Base-by-base conservation (phyloP, 1,140 invertebrate genomes). In the Drosophila pectinifera region DNA sequence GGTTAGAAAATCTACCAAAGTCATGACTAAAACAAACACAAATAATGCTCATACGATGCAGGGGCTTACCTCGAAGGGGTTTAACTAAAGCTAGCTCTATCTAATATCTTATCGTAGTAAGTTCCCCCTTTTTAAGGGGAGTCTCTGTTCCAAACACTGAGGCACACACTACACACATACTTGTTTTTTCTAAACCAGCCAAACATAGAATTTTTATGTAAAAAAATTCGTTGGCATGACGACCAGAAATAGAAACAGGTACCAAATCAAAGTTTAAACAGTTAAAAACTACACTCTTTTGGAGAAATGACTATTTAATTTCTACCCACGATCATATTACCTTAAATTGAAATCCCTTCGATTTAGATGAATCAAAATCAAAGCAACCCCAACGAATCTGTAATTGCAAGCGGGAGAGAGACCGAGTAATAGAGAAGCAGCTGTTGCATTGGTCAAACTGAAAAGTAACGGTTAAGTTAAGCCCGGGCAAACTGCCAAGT, bases 1-100 rank as follows among this genome's bases (percentile, higher is more conserved):
- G 83, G 83, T 88, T 88, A 88, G 84, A 88, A 88, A 88, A 88
- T 88, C 79, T 49, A 76, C 69, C 69, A 83, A 80, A 64, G 59
- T 78, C 75, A 85, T 82, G 82, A 88, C 74, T 82, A 65, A 78
- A 70, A 75, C 78, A 82, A 88, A 86, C 69, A 81, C 49, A 62
- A 76, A 61, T 42, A 62, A 62, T 57, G 64, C 67, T 41, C 42
- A 46, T 26, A 22, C 49, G 49, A 72, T 46, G 20, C 68, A 72
- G 65, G n/a, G 68, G 64, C 68, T 45, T 34, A 41, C 42, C 18
- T 42, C 14, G 5, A 14, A 26, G 68, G 67, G 49, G 8, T 7
- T 16, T 5, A 16, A 36, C 22, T n/a, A 26, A 5, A 11, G 0
- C 4, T 16, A n/a, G 10, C 24, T 34, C 5, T 59, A 14, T 34